Evolutionary conservation across 2,888 invertebrate species (phyloP), one percentile per base, ranked within the genome.

Genomic region (Rotaria macrura): DNA sequence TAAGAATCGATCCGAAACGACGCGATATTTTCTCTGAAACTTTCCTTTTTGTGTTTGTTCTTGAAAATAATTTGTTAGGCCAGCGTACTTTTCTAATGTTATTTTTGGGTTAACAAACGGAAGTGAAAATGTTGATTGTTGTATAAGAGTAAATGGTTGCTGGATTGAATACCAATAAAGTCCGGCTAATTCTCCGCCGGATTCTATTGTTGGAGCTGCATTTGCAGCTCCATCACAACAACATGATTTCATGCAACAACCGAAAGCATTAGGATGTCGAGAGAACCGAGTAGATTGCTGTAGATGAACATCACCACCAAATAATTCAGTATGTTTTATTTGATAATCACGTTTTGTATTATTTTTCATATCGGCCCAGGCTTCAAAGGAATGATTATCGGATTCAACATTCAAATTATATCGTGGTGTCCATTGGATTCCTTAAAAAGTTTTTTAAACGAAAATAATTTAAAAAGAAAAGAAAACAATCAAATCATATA

Each of bases 361-460:
- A 65, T 85, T 85, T 84, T 57, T 85, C 43, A 85, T 85, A 49
- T 85, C 85, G 14, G 85, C 85, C 85, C 85, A 85, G 2, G 83
- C 85, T 55, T 83, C 83, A 83, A 85, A 85, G n/a, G 29, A 14
- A 49, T 85, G 57, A 38, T 57, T 34, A 65, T 55, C 25, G 17
- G 25, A 12, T n/a, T 43, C 79, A 25, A 85, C 83, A 47, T 84
- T 85, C 38, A 85, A 57, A 57, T 83, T 55, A 65, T 85, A 85
- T 25, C 85, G 83, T 40, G 85, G 85, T 79, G 83, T 38, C 85
- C 85, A 85, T 17, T 29, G 57, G 5, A 85, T 83, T 79, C 79
- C 79, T 79, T n/a, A n/a, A 43, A 47, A 9, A 14, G 14, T 47
- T 47, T 47, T 47, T 10, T 12, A 79, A 79, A 79, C 0, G 10